Evolutionary conservation across 2,797 vertebrate species (phyloP).

Genomic region (Sebastes oblongus): DNA sequence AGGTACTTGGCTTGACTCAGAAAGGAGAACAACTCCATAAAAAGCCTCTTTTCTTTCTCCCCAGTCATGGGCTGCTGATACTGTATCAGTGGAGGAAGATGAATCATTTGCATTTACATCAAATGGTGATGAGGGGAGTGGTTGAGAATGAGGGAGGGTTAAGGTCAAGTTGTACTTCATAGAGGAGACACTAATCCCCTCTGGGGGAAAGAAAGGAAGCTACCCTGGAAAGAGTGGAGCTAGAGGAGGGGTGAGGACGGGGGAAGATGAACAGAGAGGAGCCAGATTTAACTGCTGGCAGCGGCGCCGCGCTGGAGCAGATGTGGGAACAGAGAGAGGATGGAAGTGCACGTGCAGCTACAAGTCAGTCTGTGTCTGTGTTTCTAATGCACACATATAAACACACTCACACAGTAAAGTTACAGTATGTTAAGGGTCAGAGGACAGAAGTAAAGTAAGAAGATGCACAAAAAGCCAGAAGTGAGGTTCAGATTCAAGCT

Average conservation of each 20-base stretch:
- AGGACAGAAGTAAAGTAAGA: background rate
- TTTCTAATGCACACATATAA: background rate
- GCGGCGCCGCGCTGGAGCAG: background rate
- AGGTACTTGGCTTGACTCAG: constrained; percentile 41
- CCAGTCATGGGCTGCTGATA: constrained; percentile 49
- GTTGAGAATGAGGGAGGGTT: constrained; percentile 65
- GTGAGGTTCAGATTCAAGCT: background rate
- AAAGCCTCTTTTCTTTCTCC: constrained; percentile 1
- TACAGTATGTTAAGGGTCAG: background rate
- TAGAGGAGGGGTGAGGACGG: constrained; percentile 1
- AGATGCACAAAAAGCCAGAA: background rate
- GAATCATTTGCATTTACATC: constrained; percentile 77
- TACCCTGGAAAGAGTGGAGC: constrained; percentile 21
- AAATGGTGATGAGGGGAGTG: constrained; percentile 65
- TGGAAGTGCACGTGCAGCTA: background rate
- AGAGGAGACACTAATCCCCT: constrained; percentile 70
- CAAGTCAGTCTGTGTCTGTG: background rate
- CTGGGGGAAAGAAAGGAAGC: constrained; percentile 36
- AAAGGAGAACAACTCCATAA: constrained; percentile 49
- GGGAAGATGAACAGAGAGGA: constrained; percentile 19
- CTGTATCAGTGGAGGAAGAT: constrained; percentile 54
- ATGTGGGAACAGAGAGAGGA: background rate
- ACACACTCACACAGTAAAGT: background rate
- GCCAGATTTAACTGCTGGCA: constrained; percentile 24
- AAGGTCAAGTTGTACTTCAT: constrained; percentile 77